Conservation (phyloP, 2,113 vertebrate species). For the Tinamus guttatus region DNA sequence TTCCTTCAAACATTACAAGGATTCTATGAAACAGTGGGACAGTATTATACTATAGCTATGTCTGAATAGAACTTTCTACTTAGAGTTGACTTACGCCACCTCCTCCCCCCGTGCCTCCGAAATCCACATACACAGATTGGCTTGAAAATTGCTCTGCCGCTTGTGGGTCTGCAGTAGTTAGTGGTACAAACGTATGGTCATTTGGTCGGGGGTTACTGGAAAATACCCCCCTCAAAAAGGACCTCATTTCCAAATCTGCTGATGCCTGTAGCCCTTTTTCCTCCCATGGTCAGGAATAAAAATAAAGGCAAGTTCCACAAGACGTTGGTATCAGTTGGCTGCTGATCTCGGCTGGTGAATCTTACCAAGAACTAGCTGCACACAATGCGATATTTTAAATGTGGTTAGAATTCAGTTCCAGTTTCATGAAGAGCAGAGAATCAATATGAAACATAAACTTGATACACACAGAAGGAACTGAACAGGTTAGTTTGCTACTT, state of each 20-base stretch:
- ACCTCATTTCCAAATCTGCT: background rate
- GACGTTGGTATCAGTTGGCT: background rate
- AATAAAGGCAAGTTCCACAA: slow-evolving; percentile 11
- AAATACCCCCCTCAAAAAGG: background rate
- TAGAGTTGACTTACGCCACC: background rate
- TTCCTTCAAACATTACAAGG: background rate
- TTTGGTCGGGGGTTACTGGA: slow-evolving; percentile 19
- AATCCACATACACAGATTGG: background rate
- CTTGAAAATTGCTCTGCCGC: slow-evolving; percentile 13
- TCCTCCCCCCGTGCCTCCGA: background rate
- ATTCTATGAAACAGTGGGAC: background rate
- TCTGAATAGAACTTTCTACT: background rate
- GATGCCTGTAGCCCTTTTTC: background rate
- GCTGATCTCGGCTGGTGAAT: background rate
- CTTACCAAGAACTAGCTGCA: background rate
- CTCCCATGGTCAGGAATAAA: background rate
- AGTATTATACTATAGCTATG: background rate
- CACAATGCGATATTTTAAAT: background rate
- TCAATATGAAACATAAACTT: background rate
- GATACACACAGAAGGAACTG: background rate
- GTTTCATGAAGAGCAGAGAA: background rate
- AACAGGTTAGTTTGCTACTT: background rate
- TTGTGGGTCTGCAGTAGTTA: slow-evolving; percentile 29
- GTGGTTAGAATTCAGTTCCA: background rate
- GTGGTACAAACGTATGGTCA: background rate